Percentiles rank a stretch among this genome's conserved stretches.
These are phyloP conservation scores for Morpho achilles DNA, from an alignment of 2,888 invertebrate genomes.

Conservation along the genomic window DNA sequence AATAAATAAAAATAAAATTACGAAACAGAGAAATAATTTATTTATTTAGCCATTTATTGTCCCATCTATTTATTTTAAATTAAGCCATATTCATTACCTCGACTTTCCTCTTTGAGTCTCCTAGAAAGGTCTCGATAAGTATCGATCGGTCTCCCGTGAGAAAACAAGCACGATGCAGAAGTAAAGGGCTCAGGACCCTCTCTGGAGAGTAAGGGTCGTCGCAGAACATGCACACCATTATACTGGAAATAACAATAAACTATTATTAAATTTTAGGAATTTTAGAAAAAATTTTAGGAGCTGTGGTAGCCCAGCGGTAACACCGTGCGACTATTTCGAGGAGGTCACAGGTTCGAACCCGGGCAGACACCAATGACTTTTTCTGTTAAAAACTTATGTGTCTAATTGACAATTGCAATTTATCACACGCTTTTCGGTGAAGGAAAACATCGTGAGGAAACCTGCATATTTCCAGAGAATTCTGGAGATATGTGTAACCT, in stretches of 20 bases:
- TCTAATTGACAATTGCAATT: not conserved
- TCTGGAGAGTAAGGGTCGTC: conserved; percentile 96
- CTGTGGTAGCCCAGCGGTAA: no score
- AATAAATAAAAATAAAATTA: no score
- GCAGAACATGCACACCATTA: conserved; percentile 97
- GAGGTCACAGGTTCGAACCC: not conserved
- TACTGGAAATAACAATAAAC: conserved; percentile 65
- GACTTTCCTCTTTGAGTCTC: conserved; percentile 92
- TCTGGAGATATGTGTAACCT: no score
- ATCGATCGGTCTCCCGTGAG: conserved; percentile 92
- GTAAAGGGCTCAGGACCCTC: conserved; percentile 91
- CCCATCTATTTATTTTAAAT: no score
- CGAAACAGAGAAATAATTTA: no score
- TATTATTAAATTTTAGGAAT: no score
- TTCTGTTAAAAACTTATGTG: not conserved
- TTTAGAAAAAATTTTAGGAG: no score
- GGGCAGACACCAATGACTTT: not conserved
- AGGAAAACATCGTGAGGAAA: no score
- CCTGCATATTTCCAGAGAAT: no score
- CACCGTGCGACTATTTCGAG: no score
- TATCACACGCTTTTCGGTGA: no score
- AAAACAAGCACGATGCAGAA: conserved; percentile 92
- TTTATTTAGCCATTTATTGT: no score
- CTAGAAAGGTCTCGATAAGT: conserved; percentile 94
- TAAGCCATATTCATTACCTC: conserved; percentile 73